Evolutionary conservation across 2,888 invertebrate species (phyloP), one percentile per base, ranked within the genome.

Genomic region (Abscondita cerata): DNA sequence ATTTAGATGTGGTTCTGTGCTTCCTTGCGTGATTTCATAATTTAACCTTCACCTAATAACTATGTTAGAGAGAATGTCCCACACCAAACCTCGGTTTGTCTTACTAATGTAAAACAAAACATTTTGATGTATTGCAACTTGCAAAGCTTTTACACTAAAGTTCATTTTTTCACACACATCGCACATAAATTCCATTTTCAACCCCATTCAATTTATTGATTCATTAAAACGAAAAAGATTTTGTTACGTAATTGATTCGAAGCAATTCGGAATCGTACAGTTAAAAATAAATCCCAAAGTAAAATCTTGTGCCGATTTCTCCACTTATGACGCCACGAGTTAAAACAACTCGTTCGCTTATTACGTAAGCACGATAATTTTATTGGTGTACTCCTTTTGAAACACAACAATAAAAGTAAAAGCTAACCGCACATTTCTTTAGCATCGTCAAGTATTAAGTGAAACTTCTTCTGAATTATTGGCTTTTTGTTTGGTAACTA

Each of bases 371-470:
- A 25, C 19, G 48, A 44, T 48, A 48, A 48, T 48, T 48, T 20
- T 48, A 48, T 20, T 48, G 33, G 55, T 56, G 48, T 50, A 38
- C 55, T 47, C 46, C 34, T 56, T 56, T 47, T 34, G 46, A 56
- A 56, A 20, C 36, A 20, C 38, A 38, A 44, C 53, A 54, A 46
- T 54, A 52, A 59, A 61, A 51, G 61, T 52, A 52, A 61, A 61
- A 61, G 56, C 56, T 46, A 50, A 59, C 48, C 50, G 41, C 53
- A 53, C 51, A 51, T 55, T 55, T 61, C 55, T 56, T 61, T 38
- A 55, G n/a, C 25, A 41, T 16, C 18, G 19, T 34, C 25, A n/a
- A 54, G 47, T 36, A 31, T 38, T 48, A 33, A 64, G 64, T 64
- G 64, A 64, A 64, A 64, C 64, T 62, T 51, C 47, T 64, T 51